Evolutionary conservation across 2,888 invertebrate genomes (phyloP), one percentile per base, ranked within the genome.

Genomic region (Hypolimnas misippus): DNA sequence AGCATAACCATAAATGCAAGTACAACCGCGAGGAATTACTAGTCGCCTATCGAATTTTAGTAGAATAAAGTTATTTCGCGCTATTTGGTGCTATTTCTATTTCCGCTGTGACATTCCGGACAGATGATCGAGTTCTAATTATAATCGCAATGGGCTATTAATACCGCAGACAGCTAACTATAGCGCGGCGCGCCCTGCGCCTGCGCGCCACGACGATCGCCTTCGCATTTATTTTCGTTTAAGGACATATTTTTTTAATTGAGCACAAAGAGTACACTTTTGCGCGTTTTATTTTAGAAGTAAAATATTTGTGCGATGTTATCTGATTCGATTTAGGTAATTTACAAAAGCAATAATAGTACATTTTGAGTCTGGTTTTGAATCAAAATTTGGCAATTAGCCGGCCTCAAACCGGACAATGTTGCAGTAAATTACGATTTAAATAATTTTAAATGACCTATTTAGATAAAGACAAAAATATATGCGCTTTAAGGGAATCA

Each of bases 101-200:
- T 56, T 65, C 63, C 65, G 58, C 56, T 19, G 56, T 31, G 29
- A 42, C 60, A 64, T 60, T 60, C 63, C 63, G 57, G 46, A 16
- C 19, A 54, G 61, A 12, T 40, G 49, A 51, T 42, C 14, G 29
- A 25, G 19, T 6, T 56, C 57, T 62, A 64, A 69, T 70, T 66
- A 69, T 68, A 71, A 64, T 25, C 67, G 71, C 70, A 72, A 66
- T 67, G 57, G 60, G 69, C 77, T 76, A 73, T 71, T 67, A 68
- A 74, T 78, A 79, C 60, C 68, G 63, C 76, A 79, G 73, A 69
- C 73, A 62, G 70, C 73, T 78, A 77, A 75, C 76, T 76, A 72
- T n/a, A 35, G 52, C 52, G 21, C n/a, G n/a, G n/a, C n/a, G n/a
- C n/a, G 14, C 42, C 44, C 44, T 35, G 49, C 53, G 53, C 21